A percentile compares a stretch with the other conserved stretches of the same genome.
Evolutionary conservation across 2,797 vertebrate genomes (phyloP).

Genomic region (Kryptolebias ocellatus): DNA sequence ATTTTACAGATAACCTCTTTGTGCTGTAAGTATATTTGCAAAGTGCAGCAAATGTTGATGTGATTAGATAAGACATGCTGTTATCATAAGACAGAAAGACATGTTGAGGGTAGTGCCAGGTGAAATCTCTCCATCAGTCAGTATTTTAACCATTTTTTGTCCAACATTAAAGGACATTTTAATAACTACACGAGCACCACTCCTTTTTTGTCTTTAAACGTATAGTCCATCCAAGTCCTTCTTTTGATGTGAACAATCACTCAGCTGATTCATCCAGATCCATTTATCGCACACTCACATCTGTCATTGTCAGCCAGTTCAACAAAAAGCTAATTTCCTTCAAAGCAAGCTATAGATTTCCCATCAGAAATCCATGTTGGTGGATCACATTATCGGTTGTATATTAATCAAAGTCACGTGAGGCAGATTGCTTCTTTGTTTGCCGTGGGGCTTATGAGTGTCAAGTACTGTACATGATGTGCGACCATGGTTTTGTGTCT

Average conservation of each 20-base stretch:
- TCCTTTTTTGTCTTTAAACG: neutral
- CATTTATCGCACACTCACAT: constrained; percentile 28
- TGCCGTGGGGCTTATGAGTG: constrained; percentile 69
- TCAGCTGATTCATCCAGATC: constrained; percentile 15
- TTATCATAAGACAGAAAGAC: constrained; percentile 10
- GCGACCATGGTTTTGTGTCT: constrained; percentile 69
- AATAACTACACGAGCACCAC: neutral
- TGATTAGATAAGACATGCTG: constrained; percentile 31
- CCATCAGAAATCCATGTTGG: constrained; percentile 46
- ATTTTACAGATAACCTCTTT: constrained; percentile 20
- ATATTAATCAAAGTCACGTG: constrained; percentile 23
- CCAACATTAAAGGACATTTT: neutral
- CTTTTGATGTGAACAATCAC: constrained; percentile 45
- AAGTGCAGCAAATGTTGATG: constrained; percentile 22
- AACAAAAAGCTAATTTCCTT: constrained; percentile 43
- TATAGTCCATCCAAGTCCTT: constrained; percentile 31
- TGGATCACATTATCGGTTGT: constrained; percentile 47
- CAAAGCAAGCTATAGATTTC: constrained; percentile 55
- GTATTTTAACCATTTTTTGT: constrained; percentile 10
- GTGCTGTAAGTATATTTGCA: constrained; percentile 15
- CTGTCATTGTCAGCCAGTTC: constrained; percentile 25
- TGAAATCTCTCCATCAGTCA: constrained; percentile 14
- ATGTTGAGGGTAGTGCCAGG: neutral
- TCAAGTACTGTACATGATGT: constrained; percentile 70
- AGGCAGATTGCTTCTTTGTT: constrained; percentile 52